phyloP scores from a whole-genome alignment of 2,888 invertebrate genomes.

The Drosophila mimica region DNA sequence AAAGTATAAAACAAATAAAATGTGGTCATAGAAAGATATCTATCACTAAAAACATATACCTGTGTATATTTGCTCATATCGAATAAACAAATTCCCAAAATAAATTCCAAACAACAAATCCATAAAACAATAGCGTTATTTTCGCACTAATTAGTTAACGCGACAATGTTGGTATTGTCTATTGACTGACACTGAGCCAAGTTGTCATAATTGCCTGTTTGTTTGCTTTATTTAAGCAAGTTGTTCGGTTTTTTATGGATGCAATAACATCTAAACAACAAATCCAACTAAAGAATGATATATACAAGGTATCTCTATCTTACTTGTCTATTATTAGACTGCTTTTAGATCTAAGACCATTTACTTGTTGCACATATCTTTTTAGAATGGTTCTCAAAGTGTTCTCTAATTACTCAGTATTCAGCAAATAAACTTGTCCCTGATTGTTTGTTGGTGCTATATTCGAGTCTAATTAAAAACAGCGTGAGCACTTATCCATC shows the following conservation, averaged over 20 bases:
- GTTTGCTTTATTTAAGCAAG: constrained; percentile 57
- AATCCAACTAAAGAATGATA: constrained; percentile 30
- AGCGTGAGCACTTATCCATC: constrained; percentile 49
- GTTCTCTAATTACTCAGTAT: constrained; percentile 42
- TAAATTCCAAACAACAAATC: not conserved
- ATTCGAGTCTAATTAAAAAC: constrained; percentile 62
- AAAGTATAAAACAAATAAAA: not conserved
- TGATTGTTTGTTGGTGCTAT: constrained; percentile 5
- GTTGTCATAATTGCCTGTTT: constrained; percentile 42
- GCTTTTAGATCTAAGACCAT: not conserved
- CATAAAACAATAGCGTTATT: not conserved
- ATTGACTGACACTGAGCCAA: constrained; percentile 48
- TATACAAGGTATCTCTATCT: constrained; percentile 4
- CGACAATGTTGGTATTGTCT: constrained; percentile 1
- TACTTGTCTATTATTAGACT: not conserved
- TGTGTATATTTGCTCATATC: not conserved
- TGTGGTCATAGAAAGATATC: not conserved
- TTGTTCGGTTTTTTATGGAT: constrained; percentile 43
- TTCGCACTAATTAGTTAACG: not conserved
- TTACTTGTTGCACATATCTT: constrained; percentile 16
- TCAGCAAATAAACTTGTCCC: not conserved
- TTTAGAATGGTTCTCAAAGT: constrained; percentile 21
- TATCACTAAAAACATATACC: not conserved
- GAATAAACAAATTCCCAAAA: not conserved
- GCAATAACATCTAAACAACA: constrained; percentile 27